Evolutionary conservation across 2,113 vertebrate species (phyloP).

Genomic region (Saguinus midas): DNA sequence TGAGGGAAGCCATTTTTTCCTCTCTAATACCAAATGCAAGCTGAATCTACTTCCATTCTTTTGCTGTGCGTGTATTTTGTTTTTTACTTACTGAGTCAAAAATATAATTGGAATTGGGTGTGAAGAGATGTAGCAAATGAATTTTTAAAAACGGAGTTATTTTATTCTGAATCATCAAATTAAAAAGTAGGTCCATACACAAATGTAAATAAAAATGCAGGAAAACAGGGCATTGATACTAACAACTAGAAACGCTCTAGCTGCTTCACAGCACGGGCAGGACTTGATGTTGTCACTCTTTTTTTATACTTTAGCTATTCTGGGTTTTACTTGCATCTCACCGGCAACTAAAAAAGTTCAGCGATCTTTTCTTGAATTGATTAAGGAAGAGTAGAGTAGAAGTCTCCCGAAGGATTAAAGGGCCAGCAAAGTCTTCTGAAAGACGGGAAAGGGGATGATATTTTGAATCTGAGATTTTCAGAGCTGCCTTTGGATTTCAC

Average conservation of each 20-base stretch:
- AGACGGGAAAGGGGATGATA: neutral
- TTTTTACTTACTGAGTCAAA: neutral
- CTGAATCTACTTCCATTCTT: neutral
- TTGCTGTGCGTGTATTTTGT: neutral
- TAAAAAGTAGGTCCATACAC: neutral
- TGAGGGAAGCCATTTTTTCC: neutral
- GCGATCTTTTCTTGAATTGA: neutral
- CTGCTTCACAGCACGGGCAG: neutral
- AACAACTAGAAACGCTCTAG: neutral
- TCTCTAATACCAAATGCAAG: neutral
- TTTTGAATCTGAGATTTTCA: neutral
- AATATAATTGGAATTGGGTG: neutral
- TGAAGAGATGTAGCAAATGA: neutral
- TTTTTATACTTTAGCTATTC: neutral
- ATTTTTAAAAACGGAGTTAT: neutral
- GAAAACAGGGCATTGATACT: neutral
- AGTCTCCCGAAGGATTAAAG: neutral
- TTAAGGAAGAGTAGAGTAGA: neutral
- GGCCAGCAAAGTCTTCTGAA: neutral
- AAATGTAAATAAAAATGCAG: neutral
- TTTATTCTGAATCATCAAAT: slow-evolving; percentile 15
- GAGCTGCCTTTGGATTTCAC: neutral
- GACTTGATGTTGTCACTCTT: neutral
- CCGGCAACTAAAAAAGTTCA: neutral
- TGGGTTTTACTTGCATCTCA: neutral